A percentile compares a stretch with the other conserved stretches of the same genome.
These are phyloP conservation scores for Sebastiscus tertius DNA, from an alignment of 2,797 vertebrate genomes.

Conservation along the genomic window DNA sequence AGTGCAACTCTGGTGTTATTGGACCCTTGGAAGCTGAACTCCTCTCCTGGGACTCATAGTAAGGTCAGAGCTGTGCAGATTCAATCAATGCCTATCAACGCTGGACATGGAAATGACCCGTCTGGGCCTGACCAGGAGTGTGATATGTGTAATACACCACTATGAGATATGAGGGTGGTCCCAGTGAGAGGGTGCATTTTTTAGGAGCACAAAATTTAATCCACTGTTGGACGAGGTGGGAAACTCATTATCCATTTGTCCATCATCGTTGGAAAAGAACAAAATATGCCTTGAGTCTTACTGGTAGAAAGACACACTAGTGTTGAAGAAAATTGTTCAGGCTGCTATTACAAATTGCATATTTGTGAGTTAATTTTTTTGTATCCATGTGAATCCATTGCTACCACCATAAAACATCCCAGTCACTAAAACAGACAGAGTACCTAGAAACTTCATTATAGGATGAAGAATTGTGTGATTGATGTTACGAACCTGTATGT, in stretches of 20 bases:
- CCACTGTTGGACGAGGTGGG: not conserved
- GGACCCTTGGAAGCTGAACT: slow-evolving; percentile 43
- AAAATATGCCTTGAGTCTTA: not conserved
- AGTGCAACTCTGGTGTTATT: slow-evolving; percentile 43
- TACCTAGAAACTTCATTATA: slow-evolving; percentile 12
- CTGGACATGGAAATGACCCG: slow-evolving; percentile 66
- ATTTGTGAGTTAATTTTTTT: slow-evolving; percentile 2
- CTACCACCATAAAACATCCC: not conserved
- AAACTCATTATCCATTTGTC: not conserved
- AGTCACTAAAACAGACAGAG: not conserved
- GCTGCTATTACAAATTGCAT: not conserved
- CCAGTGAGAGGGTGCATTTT: slow-evolving; percentile 13
- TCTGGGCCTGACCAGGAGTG: slow-evolving; percentile 26
- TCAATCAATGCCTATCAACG: slow-evolving; percentile 64
- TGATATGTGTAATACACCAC: slow-evolving; percentile 18
- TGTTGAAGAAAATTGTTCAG: not conserved
- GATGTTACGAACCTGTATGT: slow-evolving; percentile 34
- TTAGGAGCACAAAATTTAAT: not conserved
- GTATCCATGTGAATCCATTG: not conserved
- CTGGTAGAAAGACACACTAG: not conserved
- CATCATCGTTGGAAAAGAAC: not conserved
- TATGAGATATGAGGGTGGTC: not conserved
- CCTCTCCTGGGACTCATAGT: slow-evolving; percentile 54
- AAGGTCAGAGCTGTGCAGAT: slow-evolving; percentile 51
- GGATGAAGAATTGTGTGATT: not conserved